phyloP scores from a whole-genome alignment of 2,888 invertebrate genomes.

The Apomyelois bistriatella region DNA sequence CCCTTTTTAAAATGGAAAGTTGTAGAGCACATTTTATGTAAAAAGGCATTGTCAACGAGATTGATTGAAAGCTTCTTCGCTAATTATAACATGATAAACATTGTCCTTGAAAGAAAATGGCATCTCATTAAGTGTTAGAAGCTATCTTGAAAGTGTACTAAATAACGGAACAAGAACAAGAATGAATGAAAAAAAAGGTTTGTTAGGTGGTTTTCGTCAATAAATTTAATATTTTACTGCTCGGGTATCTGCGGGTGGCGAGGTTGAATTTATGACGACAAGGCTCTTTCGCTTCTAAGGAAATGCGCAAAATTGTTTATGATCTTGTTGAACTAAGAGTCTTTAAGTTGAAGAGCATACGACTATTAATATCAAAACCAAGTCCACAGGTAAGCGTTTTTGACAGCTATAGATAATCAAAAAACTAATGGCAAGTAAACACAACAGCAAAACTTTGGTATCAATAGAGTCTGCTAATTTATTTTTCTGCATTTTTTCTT shows the following conservation, averaged over 20 bases:
- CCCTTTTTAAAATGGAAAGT: too few species aligned
- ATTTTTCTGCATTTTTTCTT: too few species aligned
- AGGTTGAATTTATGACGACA: constrained; percentile 43
- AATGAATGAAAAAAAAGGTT: constrained; percentile 17
- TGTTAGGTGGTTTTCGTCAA: constrained; percentile 29
- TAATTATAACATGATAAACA: constrained; percentile 13
- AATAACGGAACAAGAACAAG: constrained; percentile 6
- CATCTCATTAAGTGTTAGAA: not conserved
- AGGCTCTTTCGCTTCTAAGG: constrained; percentile 34
- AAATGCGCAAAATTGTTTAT: constrained; percentile 48
- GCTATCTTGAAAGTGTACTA: constrained; percentile 4
- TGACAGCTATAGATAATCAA: too few species aligned
- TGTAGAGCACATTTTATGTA: not conserved
- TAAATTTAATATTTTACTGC: constrained; percentile 52
- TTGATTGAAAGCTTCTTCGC: constrained; percentile 7
- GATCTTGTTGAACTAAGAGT: constrained; percentile 32
- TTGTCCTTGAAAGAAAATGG: not conserved
- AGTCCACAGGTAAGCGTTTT: too few species aligned
- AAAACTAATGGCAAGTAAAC: too few species aligned
- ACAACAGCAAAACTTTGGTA: too few species aligned
- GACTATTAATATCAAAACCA: not conserved
- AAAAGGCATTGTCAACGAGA: constrained; percentile 3
- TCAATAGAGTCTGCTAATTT: too few species aligned
- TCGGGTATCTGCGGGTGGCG: constrained; percentile 34
- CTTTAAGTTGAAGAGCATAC: constrained; percentile 6